A percentile compares a stretch with the other conserved stretches of the same genome.
phyloP scores from a whole-genome alignment of 2,888 invertebrate species.

The Caenorhabditis sp. region DNA sequence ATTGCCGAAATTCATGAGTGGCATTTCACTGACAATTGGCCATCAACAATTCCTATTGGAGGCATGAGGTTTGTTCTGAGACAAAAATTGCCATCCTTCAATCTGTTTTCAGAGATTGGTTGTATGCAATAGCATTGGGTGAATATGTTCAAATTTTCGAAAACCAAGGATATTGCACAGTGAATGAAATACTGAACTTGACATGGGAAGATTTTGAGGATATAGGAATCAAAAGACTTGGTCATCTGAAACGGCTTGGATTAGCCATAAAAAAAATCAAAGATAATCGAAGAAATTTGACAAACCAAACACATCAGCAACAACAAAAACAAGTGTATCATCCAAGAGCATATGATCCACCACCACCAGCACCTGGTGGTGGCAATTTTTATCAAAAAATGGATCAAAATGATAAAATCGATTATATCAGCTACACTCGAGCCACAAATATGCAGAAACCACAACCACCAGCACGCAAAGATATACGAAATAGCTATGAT shows the following conservation, averaged over 20 bases:
- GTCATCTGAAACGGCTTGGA: constrained; percentile 97
- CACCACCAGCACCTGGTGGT: constrained; percentile 44
- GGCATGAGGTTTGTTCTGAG: constrained; percentile 36
- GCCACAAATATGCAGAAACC: neutral
- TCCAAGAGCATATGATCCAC: constrained; percentile 41
- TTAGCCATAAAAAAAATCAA: constrained; percentile 90
- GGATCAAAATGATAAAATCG: constrained; percentile 20
- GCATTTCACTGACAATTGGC: constrained; percentile 61
- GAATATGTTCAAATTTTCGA: constrained; percentile 89
- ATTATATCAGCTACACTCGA: constrained; percentile 41
- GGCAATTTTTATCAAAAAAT: neutral
- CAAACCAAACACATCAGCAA: neutral
- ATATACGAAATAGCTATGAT: constrained; percentile 4
- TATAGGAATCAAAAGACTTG: constrained; percentile 78
- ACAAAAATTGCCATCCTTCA: neutral
- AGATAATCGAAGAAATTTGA: constrained; percentile 4
- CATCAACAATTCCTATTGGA: constrained; percentile 36
- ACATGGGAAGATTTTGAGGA: constrained; percentile 99
- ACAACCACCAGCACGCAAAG: neutral
- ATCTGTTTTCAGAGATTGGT: constrained; percentile 79
- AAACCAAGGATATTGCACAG: constrained; percentile 90
- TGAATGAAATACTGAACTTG: constrained; percentile 88
- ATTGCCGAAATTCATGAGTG: constrained; percentile 87
- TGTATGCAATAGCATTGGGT: constrained; percentile 86
- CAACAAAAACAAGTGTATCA: neutral